Conservation (phyloP, 2,797 vertebrate species). For the Mus spretus region DNA sequence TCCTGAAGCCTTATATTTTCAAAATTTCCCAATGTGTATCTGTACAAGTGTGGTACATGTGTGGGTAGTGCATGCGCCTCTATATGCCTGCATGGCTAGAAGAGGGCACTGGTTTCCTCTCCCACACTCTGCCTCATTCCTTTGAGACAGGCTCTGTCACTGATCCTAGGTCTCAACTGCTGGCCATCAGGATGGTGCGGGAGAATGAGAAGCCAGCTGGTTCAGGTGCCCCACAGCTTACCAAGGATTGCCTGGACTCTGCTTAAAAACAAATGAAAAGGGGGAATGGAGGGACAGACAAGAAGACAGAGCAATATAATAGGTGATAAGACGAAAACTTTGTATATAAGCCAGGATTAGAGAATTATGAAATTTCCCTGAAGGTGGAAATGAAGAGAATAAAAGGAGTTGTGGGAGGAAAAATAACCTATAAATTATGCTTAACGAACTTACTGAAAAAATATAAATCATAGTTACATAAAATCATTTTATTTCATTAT, state of each 20-base stretch:
- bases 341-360: not conserved
- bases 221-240: rapidly evolving
- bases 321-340: not conserved
- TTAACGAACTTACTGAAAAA: constrained; percentile 68
- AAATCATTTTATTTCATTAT: constrained; percentile 81
- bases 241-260: not conserved
- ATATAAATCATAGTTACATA: constrained; percentile 78
- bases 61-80: not conserved
- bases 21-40: not conserved
- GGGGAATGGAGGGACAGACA: not conserved
- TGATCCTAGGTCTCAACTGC: not conserved
- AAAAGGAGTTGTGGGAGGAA: not conserved
- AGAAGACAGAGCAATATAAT: not conserved
- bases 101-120: not conserved
- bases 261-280: not conserved
- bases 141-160: not conserved
- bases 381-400: constrained; percentile 31
- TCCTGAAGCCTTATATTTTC: not conserved
- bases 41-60: not conserved
- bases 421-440: constrained; percentile 58
- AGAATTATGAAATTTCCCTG: constrained; percentile 44
- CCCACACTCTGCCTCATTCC: too few relatives aligned
- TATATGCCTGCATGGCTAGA: not conserved
- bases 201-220: not conserved
- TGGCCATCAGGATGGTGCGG: too few relatives aligned